Conservation (phyloP, 2,888 invertebrate genomes). For the Agriotes lineatus region DNA sequence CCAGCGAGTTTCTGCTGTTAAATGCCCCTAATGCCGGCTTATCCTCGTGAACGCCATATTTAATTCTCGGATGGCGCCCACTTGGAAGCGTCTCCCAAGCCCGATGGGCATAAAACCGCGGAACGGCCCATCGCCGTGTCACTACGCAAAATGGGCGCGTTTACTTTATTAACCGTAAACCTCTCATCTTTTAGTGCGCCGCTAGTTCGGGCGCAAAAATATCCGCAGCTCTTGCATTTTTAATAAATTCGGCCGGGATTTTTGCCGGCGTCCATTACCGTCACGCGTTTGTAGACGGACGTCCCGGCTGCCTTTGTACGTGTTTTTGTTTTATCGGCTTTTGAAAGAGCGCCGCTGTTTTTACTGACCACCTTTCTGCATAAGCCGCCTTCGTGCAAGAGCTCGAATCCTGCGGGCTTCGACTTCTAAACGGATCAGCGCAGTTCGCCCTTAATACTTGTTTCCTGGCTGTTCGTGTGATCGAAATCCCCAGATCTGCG, state of each 20-base stretch:
- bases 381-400: conserved; percentile 45
- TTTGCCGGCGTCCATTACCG: conserved; percentile 19
- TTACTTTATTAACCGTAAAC: conserved; percentile 9
- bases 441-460: conserved; percentile 55
- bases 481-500: conserved; percentile 56
- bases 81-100: neutral
- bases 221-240: conserved; percentile 22
- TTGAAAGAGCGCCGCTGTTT: conserved; percentile 36
- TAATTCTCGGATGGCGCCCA: conserved; percentile 25
- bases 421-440: conserved; percentile 55
- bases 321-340: conserved; percentile 40
- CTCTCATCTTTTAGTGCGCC: neutral
- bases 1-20: conserved; percentile 26
- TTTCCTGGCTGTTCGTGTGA: conserved; percentile 54
- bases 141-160: neutral
- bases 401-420: conserved; percentile 34
- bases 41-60: conserved; percentile 36
- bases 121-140: neutral
- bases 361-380: conserved; percentile 45
- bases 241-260: conserved; percentile 18
- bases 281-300: conserved; percentile 6
- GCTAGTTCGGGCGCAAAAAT: neutral
- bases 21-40: conserved; percentile 39
- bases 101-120: neutral
- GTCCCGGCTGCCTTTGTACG: conserved; percentile 26